Evolutionary conservation across 2,113 vertebrate species (phyloP).

Genomic region (Passer montanus): DNA sequence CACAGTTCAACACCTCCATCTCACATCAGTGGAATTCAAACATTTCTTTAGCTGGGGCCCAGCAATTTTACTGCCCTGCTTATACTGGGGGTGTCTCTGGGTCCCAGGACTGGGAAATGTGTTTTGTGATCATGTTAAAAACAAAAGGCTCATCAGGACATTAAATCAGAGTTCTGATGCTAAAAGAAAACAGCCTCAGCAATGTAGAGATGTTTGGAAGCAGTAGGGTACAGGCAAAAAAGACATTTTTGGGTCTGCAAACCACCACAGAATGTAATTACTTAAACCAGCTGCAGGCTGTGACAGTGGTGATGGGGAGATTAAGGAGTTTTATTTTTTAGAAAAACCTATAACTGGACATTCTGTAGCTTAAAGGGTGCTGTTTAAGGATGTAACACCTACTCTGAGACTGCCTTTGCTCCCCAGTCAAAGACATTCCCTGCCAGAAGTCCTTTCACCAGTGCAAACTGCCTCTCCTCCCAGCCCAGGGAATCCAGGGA

Average conservation of each 20-base stretch:
- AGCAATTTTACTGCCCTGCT: neutral
- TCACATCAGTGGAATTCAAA: rapidly evolving
- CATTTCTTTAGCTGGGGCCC: neutral
- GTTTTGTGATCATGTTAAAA: neutral
- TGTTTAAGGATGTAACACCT: constrained; percentile 69
- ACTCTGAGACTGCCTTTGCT: constrained; percentile 97
- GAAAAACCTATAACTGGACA: neutral
- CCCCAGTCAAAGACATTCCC: constrained; percentile 99
- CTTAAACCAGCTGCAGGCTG: neutral
- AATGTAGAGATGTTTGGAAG: neutral
- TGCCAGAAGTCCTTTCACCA: constrained; percentile 91
- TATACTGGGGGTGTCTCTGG: neutral
- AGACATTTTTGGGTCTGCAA: neutral
- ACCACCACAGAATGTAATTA: neutral
- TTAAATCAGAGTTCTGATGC: neutral
- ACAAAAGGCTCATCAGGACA: neutral
- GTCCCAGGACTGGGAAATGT: neutral
- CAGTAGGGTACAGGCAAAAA: neutral
- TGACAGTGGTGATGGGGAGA: neutral
- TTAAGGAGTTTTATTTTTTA: neutral
- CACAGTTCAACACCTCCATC: neutral
- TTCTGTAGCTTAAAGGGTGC: neutral
- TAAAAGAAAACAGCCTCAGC: neutral
- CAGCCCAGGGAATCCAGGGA: constrained; percentile 88
- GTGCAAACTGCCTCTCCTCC: constrained; percentile 93